phyloP scores from a whole-genome alignment of 2,888 invertebrate genomes.

The Sialis fuliginosa region DNA sequence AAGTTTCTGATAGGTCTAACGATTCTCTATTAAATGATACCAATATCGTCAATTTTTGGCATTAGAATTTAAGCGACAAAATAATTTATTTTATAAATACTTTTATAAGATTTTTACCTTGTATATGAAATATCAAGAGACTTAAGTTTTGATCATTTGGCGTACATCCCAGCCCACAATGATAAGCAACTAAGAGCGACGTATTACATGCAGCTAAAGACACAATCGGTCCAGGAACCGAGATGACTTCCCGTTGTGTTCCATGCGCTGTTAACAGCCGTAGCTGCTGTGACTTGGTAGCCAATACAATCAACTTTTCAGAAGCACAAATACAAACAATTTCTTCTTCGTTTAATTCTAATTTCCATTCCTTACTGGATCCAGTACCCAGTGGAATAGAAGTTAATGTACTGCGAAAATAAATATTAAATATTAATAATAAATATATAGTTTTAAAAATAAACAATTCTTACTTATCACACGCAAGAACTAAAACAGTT shows the following conservation, averaged over 20 bases:
- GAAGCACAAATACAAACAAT: conserved; percentile 46
- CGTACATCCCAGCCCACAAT: conserved; percentile 31
- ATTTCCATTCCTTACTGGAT: conserved; percentile 75
- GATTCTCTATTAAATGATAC: too few relatives aligned
- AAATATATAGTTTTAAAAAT: conserved; percentile 5
- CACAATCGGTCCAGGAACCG: conserved; percentile 56
- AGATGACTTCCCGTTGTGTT: conserved; percentile 62
- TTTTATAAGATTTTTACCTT: conserved; percentile 17
- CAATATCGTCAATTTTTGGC: too few relatives aligned
- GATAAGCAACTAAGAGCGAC: conserved; percentile 46
- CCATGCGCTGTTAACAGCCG: conserved; percentile 77
- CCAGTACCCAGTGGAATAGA: conserved; percentile 54
- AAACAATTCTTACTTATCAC: conserved; percentile 41
- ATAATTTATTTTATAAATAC: background rate
- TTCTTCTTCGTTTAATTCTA: conserved; percentile 63
- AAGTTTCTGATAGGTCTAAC: too few relatives aligned
- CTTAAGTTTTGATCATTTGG: conserved; percentile 34
- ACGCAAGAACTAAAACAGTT: conserved; percentile 63
- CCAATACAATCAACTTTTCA: conserved; percentile 61
- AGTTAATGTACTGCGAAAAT: conserved; percentile 42
- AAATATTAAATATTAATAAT: too few relatives aligned
- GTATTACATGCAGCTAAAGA: conserved; percentile 42
- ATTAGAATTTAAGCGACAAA: too few relatives aligned
- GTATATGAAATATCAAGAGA: conserved; percentile 31
- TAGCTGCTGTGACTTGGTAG: conserved; percentile 55